Evolutionary conservation across 2,797 vertebrate genomes (phyloP).

Genomic region (Pseudochaenichthys georgianus): DNA sequence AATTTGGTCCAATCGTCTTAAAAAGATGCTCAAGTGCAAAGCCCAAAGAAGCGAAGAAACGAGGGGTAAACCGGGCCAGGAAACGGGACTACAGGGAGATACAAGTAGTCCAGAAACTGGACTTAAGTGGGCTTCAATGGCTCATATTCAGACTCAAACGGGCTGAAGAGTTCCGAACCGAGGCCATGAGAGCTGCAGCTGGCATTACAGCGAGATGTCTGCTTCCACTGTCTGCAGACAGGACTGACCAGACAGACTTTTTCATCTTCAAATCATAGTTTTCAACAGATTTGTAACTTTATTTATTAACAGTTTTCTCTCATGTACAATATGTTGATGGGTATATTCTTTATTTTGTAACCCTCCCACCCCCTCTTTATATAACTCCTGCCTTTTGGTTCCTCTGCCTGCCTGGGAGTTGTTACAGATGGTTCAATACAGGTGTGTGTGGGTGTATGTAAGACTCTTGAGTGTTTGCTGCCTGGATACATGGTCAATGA

Average conservation of each 20-base stretch:
- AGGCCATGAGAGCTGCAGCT: slow-evolving; percentile 53
- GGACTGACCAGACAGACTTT: slow-evolving; percentile 71
- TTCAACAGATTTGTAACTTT: slow-evolving; percentile 83
- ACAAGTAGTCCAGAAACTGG: slow-evolving; percentile 43
- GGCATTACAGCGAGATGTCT: slow-evolving; percentile 57
- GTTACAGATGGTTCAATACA: slow-evolving; percentile 62
- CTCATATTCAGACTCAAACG: slow-evolving; percentile 41
- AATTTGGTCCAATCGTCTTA: background rate
- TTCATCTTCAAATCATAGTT: slow-evolving; percentile 79
- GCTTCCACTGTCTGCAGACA: slow-evolving; percentile 69
- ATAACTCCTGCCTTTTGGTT: slow-evolving; percentile 64
- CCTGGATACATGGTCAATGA: slow-evolving; percentile 10
- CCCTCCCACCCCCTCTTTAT: slow-evolving; percentile 51
- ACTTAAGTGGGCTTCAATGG: slow-evolving; percentile 34
- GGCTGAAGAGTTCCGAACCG: slow-evolving; percentile 45
- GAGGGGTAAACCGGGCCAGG: slow-evolving; percentile 32
- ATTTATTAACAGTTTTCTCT: slow-evolving; percentile 76
- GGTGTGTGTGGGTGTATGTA: slow-evolving; percentile 11
- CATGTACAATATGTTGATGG: slow-evolving; percentile 76
- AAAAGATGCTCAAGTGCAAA: slow-evolving; percentile 22
- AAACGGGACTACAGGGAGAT: slow-evolving; percentile 35
- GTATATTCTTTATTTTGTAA: slow-evolving; percentile 79
- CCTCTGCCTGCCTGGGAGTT: slow-evolving; percentile 52
- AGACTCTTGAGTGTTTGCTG: slow-evolving; percentile 10
- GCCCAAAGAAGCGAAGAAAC: slow-evolving; percentile 42